phyloP scores from a whole-genome alignment of 2,797 vertebrate genomes.

The Megaceryle alcyon region DNA sequence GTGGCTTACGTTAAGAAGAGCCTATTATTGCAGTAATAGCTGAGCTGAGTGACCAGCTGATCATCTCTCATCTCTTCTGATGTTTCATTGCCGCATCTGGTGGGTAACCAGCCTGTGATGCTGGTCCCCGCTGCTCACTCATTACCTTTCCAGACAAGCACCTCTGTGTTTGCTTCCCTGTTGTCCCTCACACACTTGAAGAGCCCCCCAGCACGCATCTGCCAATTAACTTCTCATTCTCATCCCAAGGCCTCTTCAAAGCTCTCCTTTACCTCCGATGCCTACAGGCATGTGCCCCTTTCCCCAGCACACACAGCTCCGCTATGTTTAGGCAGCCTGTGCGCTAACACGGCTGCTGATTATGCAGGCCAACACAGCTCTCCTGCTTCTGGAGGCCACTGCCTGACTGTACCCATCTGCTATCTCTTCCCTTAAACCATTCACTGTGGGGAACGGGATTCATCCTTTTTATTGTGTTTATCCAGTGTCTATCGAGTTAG shows the following conservation, averaged over 20 bases:
- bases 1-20: not conserved
- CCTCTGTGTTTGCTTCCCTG: not conserved
- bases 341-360: not conserved
- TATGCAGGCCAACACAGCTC: not conserved
- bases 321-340: not conserved
- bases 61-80: not conserved
- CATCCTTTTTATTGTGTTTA: not conserved
- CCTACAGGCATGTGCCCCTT: not conserved
- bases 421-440: not conserved
- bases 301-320: accelerated
- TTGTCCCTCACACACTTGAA: not conserved
- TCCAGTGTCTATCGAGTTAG: not conserved
- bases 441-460: not conserved
- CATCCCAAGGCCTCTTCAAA: not conserved
- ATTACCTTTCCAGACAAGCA: not conserved
- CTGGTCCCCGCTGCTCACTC: not conserved
- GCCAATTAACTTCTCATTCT: conserved; percentile 21
- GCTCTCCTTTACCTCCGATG: not conserved
- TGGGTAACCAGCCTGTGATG: not conserved
- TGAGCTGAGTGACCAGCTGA: not conserved
- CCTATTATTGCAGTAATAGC: conserved; percentile 7
- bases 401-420: not conserved
- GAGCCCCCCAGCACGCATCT: not conserved
- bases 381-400: not conserved
- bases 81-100: not conserved